Evolutionary conservation across 2,888 invertebrate genomes (phyloP).

Genomic region (Mechanitis messenoides): DNA sequence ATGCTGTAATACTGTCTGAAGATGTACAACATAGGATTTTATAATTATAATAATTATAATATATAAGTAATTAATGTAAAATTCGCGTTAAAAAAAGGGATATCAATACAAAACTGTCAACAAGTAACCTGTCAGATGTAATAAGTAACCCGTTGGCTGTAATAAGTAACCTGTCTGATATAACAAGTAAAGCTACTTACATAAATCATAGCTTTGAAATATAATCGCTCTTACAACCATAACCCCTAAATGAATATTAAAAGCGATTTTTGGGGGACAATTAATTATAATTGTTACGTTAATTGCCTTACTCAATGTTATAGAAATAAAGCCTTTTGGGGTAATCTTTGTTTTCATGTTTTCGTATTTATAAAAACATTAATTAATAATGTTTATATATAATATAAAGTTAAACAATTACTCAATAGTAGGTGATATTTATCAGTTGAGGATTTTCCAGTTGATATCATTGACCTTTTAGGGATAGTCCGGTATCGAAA

Average conservation of each 20-base stretch:
- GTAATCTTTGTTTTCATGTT: too few relatives aligned
- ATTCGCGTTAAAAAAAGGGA: too few relatives aligned
- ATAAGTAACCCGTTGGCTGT: neutral
- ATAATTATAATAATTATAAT: too few relatives aligned
- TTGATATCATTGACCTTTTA: slow-evolving; percentile 3
- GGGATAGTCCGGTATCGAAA: neutral
- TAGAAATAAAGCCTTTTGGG: slow-evolving; percentile 7
- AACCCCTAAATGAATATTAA: slow-evolving; percentile 21
- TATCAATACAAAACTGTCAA: neutral
- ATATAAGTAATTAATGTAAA: too few relatives aligned
- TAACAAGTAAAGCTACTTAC: too few relatives aligned
- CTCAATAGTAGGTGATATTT: neutral
- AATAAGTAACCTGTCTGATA: neutral
- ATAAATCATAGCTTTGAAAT: slow-evolving; percentile 1
- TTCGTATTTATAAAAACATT: too few relatives aligned
- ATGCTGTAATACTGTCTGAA: too few relatives aligned
- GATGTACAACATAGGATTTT: too few relatives aligned
- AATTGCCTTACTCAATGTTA: slow-evolving; percentile 11
- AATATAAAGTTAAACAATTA: too few relatives aligned
- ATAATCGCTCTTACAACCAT: slow-evolving; percentile 15
- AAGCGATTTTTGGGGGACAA: slow-evolving; percentile 14
- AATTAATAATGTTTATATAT: too few relatives aligned
- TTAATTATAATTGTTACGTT: slow-evolving; percentile 15
- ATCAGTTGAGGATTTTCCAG: neutral
- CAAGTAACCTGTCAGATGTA: neutral